Conservation (phyloP, 2,888 invertebrate genomes). For the Ernsta delagoae region DNA sequence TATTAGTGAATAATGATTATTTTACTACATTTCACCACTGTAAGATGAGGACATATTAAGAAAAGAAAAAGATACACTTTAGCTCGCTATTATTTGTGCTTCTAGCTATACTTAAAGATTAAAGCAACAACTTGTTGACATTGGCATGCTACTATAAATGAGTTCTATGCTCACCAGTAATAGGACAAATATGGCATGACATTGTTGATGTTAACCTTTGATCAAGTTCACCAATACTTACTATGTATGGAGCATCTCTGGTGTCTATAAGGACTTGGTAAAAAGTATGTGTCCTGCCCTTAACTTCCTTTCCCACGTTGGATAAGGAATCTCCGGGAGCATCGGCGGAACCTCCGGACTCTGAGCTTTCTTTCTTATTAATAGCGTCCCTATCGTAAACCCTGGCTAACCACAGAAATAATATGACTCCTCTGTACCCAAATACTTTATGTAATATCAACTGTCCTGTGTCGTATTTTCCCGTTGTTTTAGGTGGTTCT, state of each 20-base stretch:
- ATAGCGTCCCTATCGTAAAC: slow-evolving; percentile 97
- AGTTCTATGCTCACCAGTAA: slow-evolving; percentile 9
- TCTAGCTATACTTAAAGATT: slow-evolving; percentile 11
- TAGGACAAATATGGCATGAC: slow-evolving; percentile 8
- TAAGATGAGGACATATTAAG: background rate
- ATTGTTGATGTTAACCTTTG: background rate
- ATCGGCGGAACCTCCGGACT: slow-evolving; percentile 57
- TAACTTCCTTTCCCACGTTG: slow-evolving; percentile 92
- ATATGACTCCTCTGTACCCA: slow-evolving; percentile 97
- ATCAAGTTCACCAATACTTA: slow-evolving; percentile 78
- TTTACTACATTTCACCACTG: too few species aligned
- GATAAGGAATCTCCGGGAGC: slow-evolving; percentile 69
- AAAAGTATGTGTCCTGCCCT: slow-evolving; percentile 96
- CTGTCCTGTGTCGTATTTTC: slow-evolving; percentile 98
- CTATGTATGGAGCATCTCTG: slow-evolving; percentile 98
- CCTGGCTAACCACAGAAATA: slow-evolving; percentile 98
- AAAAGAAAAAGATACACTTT: slow-evolving; percentile 6
- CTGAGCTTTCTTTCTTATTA: slow-evolving; percentile 85
- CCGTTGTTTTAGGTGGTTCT: slow-evolving; percentile 93
- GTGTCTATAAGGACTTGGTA: slow-evolving; percentile 99
- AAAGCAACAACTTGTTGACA: slow-evolving; percentile 29
- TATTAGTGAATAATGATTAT: too few species aligned
- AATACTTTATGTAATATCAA: slow-evolving; percentile 98
- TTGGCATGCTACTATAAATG: slow-evolving; percentile 24
- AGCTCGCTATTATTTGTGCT: background rate